These are phyloP conservation scores for Tenrec ecaudatus DNA, from an alignment of 2,113 vertebrate genomes.

Conservation along the genomic window DNA sequence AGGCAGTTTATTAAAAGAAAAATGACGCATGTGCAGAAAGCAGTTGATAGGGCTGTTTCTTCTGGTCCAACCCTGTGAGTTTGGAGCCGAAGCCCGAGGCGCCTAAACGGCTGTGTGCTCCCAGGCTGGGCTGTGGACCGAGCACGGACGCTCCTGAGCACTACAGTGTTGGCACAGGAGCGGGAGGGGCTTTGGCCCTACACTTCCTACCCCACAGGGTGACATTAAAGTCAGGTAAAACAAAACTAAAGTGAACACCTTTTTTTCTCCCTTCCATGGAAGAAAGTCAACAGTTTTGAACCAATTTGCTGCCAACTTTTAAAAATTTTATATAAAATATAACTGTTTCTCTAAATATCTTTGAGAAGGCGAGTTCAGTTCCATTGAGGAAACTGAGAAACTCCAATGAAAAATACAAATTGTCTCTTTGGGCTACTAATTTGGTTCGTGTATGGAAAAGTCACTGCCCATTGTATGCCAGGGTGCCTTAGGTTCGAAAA, in stretches of 20 bases:
- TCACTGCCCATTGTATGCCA: too few species aligned
- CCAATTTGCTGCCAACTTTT: background rate
- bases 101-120: accelerated
- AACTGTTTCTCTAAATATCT: conserved; percentile 24
- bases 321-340: background rate
- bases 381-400: background rate
- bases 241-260: background rate
- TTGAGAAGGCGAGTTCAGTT: background rate
- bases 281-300: background rate
- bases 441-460: too few species aligned
- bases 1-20: background rate
- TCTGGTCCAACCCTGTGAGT: background rate
- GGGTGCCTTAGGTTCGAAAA: background rate
- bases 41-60: background rate
- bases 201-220: background rate
- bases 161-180: accelerated
- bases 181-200: accelerated
- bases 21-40: background rate
- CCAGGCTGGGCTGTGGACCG: too few species aligned
- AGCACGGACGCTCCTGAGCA: too few species aligned
- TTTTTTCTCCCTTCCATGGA: background rate
- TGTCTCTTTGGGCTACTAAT: background rate
- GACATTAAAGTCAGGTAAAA: background rate
- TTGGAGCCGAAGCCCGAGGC: background rate
- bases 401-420: background rate